phyloP scores from a whole-genome alignment of 2,797 vertebrate species.

The Cynodonichthys magdalenae region DNA sequence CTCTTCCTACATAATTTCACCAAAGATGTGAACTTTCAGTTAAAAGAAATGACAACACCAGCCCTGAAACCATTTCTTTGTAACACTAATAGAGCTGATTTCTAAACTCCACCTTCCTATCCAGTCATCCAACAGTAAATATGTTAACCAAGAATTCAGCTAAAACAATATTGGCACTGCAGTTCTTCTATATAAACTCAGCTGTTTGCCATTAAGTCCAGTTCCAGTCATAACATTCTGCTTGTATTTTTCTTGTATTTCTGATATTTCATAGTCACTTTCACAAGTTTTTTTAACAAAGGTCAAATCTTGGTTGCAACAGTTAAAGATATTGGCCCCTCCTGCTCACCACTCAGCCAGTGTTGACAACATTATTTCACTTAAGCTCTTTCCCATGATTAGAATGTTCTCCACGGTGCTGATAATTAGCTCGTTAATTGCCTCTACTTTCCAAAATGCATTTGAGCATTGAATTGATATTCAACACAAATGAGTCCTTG shows the following conservation, averaged over 20 bases:
- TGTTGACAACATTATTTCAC: slow-evolving; percentile 59
- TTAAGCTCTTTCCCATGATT: slow-evolving; percentile 70
- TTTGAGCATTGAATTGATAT: slow-evolving; percentile 78
- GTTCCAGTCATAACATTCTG: no score
- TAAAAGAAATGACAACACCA: no score
- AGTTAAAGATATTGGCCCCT: slow-evolving; percentile 41
- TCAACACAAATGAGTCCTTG: slow-evolving; percentile 75
- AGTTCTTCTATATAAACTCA: background rate
- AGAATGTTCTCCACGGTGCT: slow-evolving; percentile 69
- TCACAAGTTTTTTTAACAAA: slow-evolving; percentile 46
- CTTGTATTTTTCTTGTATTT: no score
- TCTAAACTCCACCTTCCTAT: background rate
- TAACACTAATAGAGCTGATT: no score
- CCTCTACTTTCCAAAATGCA: slow-evolving; percentile 70
- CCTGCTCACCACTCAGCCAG: slow-evolving; percentile 28
- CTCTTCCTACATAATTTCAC: no score
- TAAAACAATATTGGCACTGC: background rate
- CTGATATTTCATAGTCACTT: slow-evolving; percentile 30
- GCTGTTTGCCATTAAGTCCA: background rate
- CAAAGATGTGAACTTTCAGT: no score
- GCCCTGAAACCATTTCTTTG: no score
- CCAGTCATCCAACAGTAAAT: background rate
- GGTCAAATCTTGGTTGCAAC: slow-evolving; percentile 43
- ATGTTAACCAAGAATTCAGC: no score
- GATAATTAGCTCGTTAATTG: slow-evolving; percentile 81